Evolutionary conservation across 2,113 vertebrate genomes (phyloP).

Genomic region (Coregonus clupeaformis): DNA sequence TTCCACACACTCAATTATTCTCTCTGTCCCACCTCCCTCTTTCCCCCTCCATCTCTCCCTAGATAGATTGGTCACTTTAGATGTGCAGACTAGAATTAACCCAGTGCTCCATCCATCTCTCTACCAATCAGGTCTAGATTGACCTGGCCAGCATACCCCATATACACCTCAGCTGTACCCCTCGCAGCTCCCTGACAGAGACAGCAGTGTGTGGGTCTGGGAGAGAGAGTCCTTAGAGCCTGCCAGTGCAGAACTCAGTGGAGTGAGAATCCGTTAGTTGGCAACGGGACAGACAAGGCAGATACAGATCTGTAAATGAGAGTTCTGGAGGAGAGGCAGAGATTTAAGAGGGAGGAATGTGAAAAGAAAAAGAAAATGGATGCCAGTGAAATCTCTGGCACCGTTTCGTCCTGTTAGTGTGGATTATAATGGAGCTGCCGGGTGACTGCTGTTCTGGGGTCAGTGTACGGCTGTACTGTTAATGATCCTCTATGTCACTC

Average conservation of each 20-base stretch:
- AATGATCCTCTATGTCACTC: neutral
- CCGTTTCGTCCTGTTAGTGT: neutral
- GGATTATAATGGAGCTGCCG: neutral
- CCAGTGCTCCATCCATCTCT: neutral
- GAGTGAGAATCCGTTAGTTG: neutral
- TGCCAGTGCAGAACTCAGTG: neutral
- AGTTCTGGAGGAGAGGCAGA: neutral
- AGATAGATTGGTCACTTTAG: neutral
- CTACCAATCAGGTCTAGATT: slow-evolving; percentile 12
- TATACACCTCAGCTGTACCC: slow-evolving; percentile 4
- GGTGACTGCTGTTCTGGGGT: neutral
- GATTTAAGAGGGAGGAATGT: neutral
- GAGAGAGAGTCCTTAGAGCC: neutral
- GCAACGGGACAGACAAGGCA: neutral
- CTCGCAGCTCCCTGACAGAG: neutral
- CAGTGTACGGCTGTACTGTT: neutral
- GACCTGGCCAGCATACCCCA: neutral
- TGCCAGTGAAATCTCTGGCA: neutral
- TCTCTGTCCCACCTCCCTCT: neutral
- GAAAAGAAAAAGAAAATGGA: neutral
- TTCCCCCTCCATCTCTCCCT: slow-evolving; percentile 8
- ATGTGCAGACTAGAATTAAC: neutral
- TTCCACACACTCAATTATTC: neutral
- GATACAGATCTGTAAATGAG: neutral
- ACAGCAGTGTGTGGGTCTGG: neutral